Base-by-base conservation (phyloP, 2,888 invertebrate genomes). In the Pristionchus entomophagus region DNA sequence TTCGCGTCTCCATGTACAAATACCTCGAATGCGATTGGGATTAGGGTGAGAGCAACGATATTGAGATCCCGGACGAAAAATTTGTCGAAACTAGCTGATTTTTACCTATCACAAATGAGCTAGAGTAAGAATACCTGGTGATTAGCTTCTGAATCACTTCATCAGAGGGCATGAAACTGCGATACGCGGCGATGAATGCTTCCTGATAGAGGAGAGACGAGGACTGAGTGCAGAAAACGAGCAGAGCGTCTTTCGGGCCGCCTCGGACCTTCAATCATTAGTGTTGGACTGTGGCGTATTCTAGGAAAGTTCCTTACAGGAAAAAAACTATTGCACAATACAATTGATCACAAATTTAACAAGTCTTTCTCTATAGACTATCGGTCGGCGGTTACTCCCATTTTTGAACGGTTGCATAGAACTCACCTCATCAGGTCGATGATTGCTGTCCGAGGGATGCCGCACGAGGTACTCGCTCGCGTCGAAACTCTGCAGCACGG, bases 131-230 rank as follows among this genome's bases (percentile, higher is more conserved):
- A 32, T 82, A 92, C 92, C 92, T 83, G 85, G 89, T 89, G 65
- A 92, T 89, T 38, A 92, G 90, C 87, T 92, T 92, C 86, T 92
- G 91, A 45, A 92, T 88, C 65, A 93, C 88, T 87, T 92, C 92
- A 65, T 88, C 84, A 19, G 91, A 89, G 38, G 90, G 88, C 86
- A 91, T 90, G 87, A 92, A 92, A 82, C 91, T 90, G 45, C 92
- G 89, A 95, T 99, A 99, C 87, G 99, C 99, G 85, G 98, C 97
- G 91, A 99, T 95, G 95, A 99, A 99, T 89, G 99, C 98, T 95
- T 99, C 99, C 95, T 97, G 97, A 95, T 97, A 97, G 94, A 97
- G 95, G 94, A 97, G 96, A 51, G 89, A 91, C 87, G 88, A 87
- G 12, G 97, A 97, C 94, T 97, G 97, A 86, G 98, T 97, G 78